Conservation (phyloP, 2,888 invertebrate species). For the Alsophila aescularia region DNA sequence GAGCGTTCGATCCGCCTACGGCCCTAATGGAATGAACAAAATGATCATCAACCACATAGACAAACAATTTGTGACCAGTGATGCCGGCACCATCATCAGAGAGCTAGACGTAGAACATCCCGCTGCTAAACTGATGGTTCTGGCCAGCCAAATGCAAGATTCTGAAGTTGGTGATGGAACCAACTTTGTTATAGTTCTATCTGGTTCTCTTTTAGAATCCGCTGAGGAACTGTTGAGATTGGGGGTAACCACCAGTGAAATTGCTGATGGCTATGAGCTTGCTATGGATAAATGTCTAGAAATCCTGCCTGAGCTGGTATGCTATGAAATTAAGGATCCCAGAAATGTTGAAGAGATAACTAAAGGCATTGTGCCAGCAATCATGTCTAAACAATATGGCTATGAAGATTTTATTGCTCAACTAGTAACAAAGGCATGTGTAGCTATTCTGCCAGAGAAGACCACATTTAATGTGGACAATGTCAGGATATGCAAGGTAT, state of each 20-base stretch:
- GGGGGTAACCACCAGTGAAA: constrained; percentile 98
- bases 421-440: constrained; percentile 94
- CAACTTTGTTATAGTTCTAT: constrained; percentile 98
- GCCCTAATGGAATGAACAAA: constrained; percentile 99
- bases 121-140: constrained; percentile 97
- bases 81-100: constrained; percentile 98
- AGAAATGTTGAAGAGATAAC: constrained; percentile 88
- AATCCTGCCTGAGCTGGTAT: constrained; percentile 92
- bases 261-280: constrained; percentile 97
- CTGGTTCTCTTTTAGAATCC: constrained; percentile 95
- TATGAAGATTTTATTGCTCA: constrained; percentile 96
- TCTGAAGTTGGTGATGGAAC: constrained; percentile 99
- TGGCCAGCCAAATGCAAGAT: constrained; percentile 99
- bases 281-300: constrained; percentile 95
- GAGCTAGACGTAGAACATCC: constrained; percentile 99
- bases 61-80: constrained; percentile 99
- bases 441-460: constrained; percentile 93
- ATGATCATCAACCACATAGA: constrained; percentile 99
- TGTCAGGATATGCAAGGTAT: constrained; percentile 95
- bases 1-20: constrained; percentile 97
- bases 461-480: constrained; percentile 98
- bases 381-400: constrained; percentile 99
- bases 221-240: constrained; percentile 96
- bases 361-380: constrained; percentile 90
- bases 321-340: constrained; percentile 89